Evolutionary conservation across 2,113 vertebrate species (phyloP).

Genomic region (Eclectus roratus): DNA sequence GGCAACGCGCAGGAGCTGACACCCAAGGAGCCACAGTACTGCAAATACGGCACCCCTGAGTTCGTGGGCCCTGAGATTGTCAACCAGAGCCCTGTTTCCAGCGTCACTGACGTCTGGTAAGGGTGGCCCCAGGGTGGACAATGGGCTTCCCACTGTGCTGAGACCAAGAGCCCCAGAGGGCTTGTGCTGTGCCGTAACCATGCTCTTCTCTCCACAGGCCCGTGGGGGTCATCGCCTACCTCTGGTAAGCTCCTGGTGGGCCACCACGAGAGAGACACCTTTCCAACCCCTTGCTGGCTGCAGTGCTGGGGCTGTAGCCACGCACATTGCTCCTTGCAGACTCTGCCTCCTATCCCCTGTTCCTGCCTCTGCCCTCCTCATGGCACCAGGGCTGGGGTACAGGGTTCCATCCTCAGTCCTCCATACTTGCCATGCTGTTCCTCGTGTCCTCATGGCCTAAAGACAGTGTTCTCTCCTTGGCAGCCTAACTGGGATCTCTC

Average conservation of each 20-base stretch:
- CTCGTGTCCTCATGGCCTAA: neutral
- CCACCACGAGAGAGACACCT: accelerated
- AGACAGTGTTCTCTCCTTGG: neutral
- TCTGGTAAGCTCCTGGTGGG: constrained; percentile 82
- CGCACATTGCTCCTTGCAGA: neutral
- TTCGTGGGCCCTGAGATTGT: constrained; percentile 95
- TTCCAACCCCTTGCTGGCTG: neutral
- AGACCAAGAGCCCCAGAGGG: neutral
- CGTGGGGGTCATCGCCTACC: constrained; percentile 89
- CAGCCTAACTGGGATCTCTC: constrained; percentile 94
- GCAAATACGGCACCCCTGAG: constrained; percentile 94
- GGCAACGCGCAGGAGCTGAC: constrained; percentile 87
- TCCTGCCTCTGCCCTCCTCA: neutral
- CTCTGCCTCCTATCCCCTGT: neutral
- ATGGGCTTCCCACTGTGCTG: neutral
- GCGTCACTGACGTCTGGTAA: constrained; percentile 94
- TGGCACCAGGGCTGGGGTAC: neutral
- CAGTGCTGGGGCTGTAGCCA: neutral
- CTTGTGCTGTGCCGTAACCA: neutral
- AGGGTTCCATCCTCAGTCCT: neutral
- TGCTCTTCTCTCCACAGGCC: constrained; percentile 76
- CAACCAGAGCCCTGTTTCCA: constrained; percentile 91
- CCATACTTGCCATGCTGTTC: neutral
- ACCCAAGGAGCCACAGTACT: constrained; percentile 86
- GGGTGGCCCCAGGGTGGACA: accelerated